Conservation (phyloP, 2,888 invertebrate species). For the Tiliacea citrago region DNA sequence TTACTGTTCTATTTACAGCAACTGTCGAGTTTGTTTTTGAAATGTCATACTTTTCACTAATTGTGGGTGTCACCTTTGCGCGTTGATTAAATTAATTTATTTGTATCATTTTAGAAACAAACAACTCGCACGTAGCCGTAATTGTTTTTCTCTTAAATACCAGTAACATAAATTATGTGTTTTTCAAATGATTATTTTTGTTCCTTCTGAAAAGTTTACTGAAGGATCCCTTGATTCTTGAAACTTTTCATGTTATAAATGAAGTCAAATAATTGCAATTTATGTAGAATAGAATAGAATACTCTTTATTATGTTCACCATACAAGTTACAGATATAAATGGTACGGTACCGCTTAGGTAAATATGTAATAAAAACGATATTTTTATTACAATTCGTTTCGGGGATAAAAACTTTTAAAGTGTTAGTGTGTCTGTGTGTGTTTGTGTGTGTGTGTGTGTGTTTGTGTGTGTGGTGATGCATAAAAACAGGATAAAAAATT, state of each 20-base stretch:
- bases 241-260: not conserved
- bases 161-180: not conserved
- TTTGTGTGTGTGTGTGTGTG: no score
- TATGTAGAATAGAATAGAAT: no score
- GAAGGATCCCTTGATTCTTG: not conserved
- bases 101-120: slow-evolving; percentile 26
- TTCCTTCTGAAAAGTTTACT: not conserved
- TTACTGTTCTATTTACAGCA: not conserved
- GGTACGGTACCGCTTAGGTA: not conserved
- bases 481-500: slow-evolving; percentile 16
- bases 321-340: no score
- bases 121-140: not conserved
- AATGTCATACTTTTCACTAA: slow-evolving; percentile 52
- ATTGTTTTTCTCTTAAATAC: slow-evolving; percentile 2
- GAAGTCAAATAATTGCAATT: not conserved
- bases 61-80: slow-evolving; percentile 62
- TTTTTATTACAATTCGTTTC: slow-evolving; percentile 4
- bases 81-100: slow-evolving; percentile 44
- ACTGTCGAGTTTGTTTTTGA: slow-evolving; percentile 10
- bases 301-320: no score
- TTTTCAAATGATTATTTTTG: not conserved
- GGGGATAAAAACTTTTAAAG: not conserved
- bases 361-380: not conserved
- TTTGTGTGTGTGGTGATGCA: no score
- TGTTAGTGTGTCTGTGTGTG: not conserved